Evolutionary conservation across 2,113 vertebrate genomes (phyloP).

Genomic region (Tamias sibiricus): DNA sequence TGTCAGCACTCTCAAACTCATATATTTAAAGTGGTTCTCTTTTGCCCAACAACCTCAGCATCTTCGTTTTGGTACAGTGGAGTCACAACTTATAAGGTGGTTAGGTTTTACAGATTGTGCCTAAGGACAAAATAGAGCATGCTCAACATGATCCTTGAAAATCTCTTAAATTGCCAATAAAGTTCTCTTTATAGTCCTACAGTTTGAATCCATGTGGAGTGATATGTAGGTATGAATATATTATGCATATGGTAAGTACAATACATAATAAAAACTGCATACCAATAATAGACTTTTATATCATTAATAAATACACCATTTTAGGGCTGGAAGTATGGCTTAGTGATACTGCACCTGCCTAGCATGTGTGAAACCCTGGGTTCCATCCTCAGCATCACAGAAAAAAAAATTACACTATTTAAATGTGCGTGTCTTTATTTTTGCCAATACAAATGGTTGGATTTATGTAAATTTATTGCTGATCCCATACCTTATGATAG

Average conservation of each 20-base stretch:
- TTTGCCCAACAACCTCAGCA: not conserved
- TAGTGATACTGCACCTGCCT: not conserved
- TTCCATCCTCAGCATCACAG: not conserved
- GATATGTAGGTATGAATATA: not conserved
- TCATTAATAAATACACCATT: constrained; percentile 34
- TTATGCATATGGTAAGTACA: not conserved
- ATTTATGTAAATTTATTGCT: constrained; percentile 36
- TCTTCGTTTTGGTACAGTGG: constrained; percentile 18
- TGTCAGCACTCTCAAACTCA: not conserved
- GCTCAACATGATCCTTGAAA: constrained; percentile 57
- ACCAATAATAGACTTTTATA: not conserved
- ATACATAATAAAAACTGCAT: not conserved
- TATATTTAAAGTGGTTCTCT: not conserved
- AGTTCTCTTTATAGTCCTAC: not conserved
- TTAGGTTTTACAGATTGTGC: constrained; percentile 44
- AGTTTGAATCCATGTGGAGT: not conserved
- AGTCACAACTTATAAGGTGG: not conserved
- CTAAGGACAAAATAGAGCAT: not conserved
- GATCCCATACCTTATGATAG: not conserved
- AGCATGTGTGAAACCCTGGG: not conserved
- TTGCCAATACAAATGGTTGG: not conserved
- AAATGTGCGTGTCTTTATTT: not conserved
- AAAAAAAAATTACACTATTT: constrained; percentile 3
- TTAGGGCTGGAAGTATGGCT: not conserved
- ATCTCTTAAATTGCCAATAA: constrained; percentile 41